Conservation (phyloP, 1,140 invertebrate genomes). For the Drosophila nigromelanica region DNA sequence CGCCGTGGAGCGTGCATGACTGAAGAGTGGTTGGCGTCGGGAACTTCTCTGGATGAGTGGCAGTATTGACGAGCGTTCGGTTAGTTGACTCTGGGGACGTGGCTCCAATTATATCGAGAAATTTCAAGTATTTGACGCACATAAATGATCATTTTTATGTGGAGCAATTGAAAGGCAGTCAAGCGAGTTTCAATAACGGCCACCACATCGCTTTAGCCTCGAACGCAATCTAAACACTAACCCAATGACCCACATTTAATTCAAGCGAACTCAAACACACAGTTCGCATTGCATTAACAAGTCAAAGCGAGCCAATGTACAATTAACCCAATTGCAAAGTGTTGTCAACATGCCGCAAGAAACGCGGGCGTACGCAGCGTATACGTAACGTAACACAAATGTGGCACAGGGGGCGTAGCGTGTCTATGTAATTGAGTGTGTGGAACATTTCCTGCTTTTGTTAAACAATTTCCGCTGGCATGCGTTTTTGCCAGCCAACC, state of each 20-base stretch:
- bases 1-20: conserved; percentile 1
- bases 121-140: conserved; percentile 27
- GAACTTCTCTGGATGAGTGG: not conserved
- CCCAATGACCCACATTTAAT: conserved; percentile 68
- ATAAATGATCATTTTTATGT: conserved; percentile 37
- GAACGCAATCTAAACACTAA: not conserved
- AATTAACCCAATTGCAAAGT: conserved; percentile 80
- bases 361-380: conserved; percentile 63
- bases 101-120: conserved; percentile 10
- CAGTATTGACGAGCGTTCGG: conserved; percentile 20
- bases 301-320: conserved; percentile 65
- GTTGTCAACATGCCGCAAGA: conserved; percentile 75
- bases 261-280: not conserved
- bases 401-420: conserved; percentile 5
- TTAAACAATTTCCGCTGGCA: conserved; percentile 73
- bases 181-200: not conserved
- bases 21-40: not conserved
- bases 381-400: conserved; percentile 56
- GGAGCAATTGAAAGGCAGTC: conserved; percentile 16
- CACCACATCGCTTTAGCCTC: not conserved
- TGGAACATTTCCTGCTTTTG: conserved; percentile 72
- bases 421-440: conserved; percentile 61
- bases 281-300: conserved; percentile 29
- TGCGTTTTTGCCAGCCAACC: conserved; percentile 32
- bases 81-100: conserved; percentile 4